Conservation (phyloP, 2,113 vertebrate genomes). For the Salminus brasiliensis region DNA sequence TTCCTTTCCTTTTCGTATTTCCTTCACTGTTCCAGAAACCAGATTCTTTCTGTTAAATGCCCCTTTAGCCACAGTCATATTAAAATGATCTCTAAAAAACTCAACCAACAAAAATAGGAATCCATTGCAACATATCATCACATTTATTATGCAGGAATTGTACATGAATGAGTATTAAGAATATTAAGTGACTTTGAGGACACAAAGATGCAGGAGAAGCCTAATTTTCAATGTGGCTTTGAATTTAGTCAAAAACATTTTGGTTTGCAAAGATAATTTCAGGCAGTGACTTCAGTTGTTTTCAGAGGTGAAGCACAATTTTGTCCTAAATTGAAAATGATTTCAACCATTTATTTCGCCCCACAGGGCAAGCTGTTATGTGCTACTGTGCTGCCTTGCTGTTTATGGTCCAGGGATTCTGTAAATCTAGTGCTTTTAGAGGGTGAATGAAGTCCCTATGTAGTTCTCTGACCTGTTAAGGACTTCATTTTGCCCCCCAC, state of each 20-base stretch:
- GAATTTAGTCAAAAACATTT: constrained; percentile 12
- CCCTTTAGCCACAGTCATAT: no score
- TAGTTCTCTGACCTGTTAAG: constrained; percentile 40
- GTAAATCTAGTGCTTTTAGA: constrained; percentile 36
- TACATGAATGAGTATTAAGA: not conserved
- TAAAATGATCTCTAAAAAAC: not conserved
- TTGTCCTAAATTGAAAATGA: constrained; percentile 6
- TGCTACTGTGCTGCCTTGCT: constrained; percentile 30
- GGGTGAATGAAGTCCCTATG: constrained; percentile 38
- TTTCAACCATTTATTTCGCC: constrained; percentile 40
- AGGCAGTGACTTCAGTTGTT: constrained; percentile 16
- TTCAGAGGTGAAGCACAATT: constrained; percentile 7
- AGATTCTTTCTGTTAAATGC: no score
- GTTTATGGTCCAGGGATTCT: constrained; percentile 44
- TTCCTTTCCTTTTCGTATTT: constrained; percentile 26
- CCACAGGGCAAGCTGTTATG: constrained; percentile 30
- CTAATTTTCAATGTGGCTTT: not conserved
- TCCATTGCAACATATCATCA: no score
- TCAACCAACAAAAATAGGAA: no score
- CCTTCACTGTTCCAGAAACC: constrained; percentile 39
- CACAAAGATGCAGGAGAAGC: no score
- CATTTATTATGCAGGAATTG: not conserved
- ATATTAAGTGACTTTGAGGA: not conserved
- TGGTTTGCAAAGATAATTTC: not conserved
- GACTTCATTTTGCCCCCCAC: constrained; percentile 44